These are phyloP conservation scores for Trichechus manatus DNA, from an alignment of 2,113 vertebrate species.

Conservation along the genomic window DNA sequence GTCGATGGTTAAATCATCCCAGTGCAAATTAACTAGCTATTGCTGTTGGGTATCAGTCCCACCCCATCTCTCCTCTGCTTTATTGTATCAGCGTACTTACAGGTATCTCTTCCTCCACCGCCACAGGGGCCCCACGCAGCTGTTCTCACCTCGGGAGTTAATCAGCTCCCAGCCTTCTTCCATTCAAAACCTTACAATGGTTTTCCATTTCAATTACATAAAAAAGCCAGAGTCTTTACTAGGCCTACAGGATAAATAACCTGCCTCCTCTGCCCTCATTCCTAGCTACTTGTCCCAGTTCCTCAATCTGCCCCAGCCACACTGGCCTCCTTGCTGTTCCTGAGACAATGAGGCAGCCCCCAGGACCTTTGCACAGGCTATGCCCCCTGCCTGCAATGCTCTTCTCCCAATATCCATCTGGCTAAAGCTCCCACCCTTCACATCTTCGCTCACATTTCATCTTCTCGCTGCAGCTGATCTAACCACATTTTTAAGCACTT, in stretches of 20 bases:
- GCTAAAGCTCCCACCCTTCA: background rate
- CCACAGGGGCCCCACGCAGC: too few relatives aligned
- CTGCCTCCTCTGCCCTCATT: rapidly evolving
- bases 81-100: background rate
- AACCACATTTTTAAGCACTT: background rate
- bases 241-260: rapidly evolving
- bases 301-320: background rate
- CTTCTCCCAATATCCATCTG: background rate
- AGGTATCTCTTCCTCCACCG: background rate
- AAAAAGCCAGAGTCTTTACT: background rate
- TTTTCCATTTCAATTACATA: background rate
- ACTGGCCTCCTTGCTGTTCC: background rate
- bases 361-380: background rate
- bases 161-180: background rate
- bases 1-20: rapidly evolving
- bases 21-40: rapidly evolving
- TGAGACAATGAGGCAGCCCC: rapidly evolving
- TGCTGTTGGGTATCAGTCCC: rapidly evolving
- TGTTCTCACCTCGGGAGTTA: background rate
- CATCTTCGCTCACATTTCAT: rapidly evolving
- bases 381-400: background rate
- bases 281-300: background rate
- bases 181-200: too few relatives aligned
- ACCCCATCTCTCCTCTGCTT: rapidly evolving
- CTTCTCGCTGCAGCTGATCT: background rate